A percentile compares a stretch with the other conserved stretches of the same genome.
Conservation (phyloP, 2,113 vertebrate species). For the Acrocephalus kingi region DNA sequence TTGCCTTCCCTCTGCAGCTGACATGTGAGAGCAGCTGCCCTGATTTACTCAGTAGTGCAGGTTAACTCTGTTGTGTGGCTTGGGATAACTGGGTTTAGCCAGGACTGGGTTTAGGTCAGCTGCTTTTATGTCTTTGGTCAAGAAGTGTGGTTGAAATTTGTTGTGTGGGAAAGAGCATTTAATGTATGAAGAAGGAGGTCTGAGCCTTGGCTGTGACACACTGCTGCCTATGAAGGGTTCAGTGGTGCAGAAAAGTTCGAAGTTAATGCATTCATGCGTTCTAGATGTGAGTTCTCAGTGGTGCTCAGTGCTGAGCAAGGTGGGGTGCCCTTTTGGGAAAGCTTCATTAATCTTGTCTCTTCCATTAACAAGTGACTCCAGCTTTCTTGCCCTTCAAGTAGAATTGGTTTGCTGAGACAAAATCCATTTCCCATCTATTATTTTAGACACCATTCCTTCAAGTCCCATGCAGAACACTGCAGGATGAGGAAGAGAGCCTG, state of each 20-base stretch:
- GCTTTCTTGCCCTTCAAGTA: neutral
- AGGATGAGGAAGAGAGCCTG: neutral
- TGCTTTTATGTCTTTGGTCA: neutral
- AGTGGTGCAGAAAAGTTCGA: neutral
- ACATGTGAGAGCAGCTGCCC: neutral
- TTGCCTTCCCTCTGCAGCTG: neutral
- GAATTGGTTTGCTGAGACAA: neutral
- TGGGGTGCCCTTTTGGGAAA: neutral
- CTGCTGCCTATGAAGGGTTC: neutral
- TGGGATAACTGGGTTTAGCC: neutral
- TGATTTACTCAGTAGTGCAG: neutral
- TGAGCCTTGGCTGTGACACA: neutral
- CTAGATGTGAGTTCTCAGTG: neutral
- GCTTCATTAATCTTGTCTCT: neutral
- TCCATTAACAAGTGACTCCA: neutral
- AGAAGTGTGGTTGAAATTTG: neutral
- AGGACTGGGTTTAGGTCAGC: neutral
- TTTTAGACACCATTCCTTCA: neutral
- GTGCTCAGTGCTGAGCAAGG: neutral
- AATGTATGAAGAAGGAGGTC: neutral
- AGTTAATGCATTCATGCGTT: neutral
- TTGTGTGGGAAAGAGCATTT: neutral
- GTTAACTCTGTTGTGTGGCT: fast-evolving
- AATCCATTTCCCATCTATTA: neutral
- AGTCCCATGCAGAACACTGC: neutral